Evolutionary conservation across 2,113 vertebrate genomes (phyloP).

Genomic region (Passer domesticus): DNA sequence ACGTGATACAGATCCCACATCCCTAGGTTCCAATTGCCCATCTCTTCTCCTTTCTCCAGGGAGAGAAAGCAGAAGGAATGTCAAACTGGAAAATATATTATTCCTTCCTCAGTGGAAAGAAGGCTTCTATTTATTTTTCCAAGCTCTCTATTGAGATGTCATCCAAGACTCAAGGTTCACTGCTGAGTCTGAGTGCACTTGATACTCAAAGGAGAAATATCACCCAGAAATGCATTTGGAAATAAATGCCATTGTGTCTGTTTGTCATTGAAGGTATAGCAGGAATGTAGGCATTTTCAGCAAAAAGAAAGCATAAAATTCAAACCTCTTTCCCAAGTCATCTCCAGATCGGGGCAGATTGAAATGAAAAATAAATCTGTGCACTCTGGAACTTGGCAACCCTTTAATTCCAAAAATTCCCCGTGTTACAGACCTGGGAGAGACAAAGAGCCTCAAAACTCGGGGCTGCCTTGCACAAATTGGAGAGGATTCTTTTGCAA

Average conservation of each 20-base stretch:
- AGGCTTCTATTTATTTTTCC: slow-evolving; percentile 54
- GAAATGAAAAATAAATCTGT: not conserved
- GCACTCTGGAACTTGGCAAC: not conserved
- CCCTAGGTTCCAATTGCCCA: not conserved
- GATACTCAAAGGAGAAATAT: slow-evolving; percentile 20
- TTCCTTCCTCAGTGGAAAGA: slow-evolving; percentile 24
- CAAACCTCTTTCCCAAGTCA: not conserved
- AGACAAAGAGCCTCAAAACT: not conserved
- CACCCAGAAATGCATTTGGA: not conserved
- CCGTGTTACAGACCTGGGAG: not conserved
- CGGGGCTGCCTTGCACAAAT: not conserved
- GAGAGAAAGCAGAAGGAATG: not conserved
- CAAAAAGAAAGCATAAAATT: not conserved
- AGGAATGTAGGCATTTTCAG: not conserved
- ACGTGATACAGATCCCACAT: not conserved
- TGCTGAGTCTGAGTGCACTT: slow-evolving; percentile 20
- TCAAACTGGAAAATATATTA: slow-evolving; percentile 12
- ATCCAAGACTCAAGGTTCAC: slow-evolving; percentile 29
- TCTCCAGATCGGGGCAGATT: not conserved
- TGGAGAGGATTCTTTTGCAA: not conserved
- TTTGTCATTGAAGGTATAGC: not conserved
- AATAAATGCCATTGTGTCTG: not conserved
- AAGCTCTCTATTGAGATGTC: slow-evolving; percentile 44
- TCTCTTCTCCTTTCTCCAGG: not conserved
- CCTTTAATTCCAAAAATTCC: not conserved